Percentiles rank a stretch among this genome's conserved stretches.
Evolutionary conservation across 2,888 invertebrate species (phyloP).

Genomic region (Dione juno): DNA sequence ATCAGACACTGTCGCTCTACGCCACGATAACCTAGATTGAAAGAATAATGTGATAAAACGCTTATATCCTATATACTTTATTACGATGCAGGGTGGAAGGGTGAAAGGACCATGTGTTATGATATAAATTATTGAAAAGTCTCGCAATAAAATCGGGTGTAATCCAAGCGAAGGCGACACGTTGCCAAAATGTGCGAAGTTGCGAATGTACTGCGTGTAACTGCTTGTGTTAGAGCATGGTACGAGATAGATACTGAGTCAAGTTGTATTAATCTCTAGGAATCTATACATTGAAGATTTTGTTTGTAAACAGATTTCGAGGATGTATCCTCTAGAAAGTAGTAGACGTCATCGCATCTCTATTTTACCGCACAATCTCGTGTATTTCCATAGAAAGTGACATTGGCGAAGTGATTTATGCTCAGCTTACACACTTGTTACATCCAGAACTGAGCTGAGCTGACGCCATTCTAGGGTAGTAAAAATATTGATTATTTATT

Average conservation of each 20-base stretch:
- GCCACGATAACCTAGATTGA: slow-evolving; percentile 5
- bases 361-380: no score
- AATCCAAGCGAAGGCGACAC: slow-evolving; percentile 61
- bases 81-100: slow-evolving; percentile 42
- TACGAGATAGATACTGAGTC: slow-evolving; percentile 15
- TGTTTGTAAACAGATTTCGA: no score
- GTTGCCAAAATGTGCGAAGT: slow-evolving; percentile 70
- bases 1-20: no score
- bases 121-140: slow-evolving; percentile 78
- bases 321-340: no score
- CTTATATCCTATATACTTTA: slow-evolving; percentile 41
- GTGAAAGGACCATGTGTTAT: slow-evolving; percentile 57
- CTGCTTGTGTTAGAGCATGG: slow-evolving; percentile 47
- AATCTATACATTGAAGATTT: no score
- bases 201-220: slow-evolving; percentile 70
- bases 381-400: no score
- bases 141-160: slow-evolving; percentile 66
- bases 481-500: no score
- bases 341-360: no score
- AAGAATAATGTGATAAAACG: slow-evolving; percentile 38
- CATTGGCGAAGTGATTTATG: no score
- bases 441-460: no score
- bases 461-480: no score
- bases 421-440: no score
- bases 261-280: not conserved